Conservation (phyloP, 2,888 invertebrate species). For the Stenodema calcarata region DNA sequence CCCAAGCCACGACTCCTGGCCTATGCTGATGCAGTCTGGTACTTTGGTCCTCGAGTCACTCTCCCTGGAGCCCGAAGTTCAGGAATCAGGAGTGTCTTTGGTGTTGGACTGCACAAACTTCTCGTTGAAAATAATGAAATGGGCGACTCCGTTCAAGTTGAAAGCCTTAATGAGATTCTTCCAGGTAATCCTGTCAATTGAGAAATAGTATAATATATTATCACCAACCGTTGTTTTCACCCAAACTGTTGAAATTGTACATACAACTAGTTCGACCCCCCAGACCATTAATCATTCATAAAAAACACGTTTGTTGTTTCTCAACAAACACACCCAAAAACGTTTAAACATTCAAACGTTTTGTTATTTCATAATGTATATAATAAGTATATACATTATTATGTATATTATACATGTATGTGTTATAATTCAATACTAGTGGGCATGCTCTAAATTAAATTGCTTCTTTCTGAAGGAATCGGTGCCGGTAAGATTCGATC, state of each 20-base stretch:
- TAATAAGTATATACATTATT: too few species aligned
- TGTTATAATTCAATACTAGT: too few species aligned
- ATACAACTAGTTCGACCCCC: too few species aligned
- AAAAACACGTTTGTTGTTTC: too few species aligned
- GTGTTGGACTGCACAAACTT: conserved; percentile 61
- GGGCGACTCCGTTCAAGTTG: conserved; percentile 56
- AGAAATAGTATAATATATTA: not conserved
- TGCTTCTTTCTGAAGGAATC: conserved; percentile 60
- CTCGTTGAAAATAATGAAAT: conserved; percentile 62
- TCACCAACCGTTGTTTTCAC: too few species aligned
- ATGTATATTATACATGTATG: too few species aligned
- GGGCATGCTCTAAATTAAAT: too few species aligned
- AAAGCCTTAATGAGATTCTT: conserved; percentile 52
- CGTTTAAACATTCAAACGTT: too few species aligned
- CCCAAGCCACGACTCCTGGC: conserved; percentile 63
- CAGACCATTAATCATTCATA: too few species aligned
- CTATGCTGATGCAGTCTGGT: conserved; percentile 66
- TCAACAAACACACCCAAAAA: too few species aligned
- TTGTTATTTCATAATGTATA: too few species aligned
- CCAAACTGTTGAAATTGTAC: too few species aligned
- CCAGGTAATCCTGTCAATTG: conserved; percentile 49
- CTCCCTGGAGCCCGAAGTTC: conserved; percentile 66
- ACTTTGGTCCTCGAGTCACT: conserved; percentile 65
- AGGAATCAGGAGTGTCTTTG: conserved; percentile 65
- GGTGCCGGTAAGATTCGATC: conserved; percentile 63